Evolutionary conservation across 2,888 invertebrate genomes (phyloP).

Genomic region (Erebia aethiops): DNA sequence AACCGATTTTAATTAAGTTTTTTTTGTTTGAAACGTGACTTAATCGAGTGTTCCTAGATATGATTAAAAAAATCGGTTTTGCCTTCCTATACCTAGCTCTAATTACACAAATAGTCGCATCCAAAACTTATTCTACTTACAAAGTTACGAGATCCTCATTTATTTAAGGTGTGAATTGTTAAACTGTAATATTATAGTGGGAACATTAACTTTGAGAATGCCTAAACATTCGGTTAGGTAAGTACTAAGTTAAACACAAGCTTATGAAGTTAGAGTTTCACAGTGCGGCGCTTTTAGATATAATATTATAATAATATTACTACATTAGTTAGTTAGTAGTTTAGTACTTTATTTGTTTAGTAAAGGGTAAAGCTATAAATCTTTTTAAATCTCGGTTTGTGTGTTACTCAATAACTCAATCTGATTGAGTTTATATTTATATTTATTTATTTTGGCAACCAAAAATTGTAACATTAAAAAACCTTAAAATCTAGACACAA

Average conservation of each 20-base stretch:
- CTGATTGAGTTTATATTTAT: too few relatives aligned
- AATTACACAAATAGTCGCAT: too few relatives aligned
- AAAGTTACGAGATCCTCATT: background rate
- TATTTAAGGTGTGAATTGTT: conserved; percentile 9
- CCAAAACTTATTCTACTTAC: background rate
- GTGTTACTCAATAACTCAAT: too few relatives aligned
- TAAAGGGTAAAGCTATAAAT: background rate
- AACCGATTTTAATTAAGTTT: too few relatives aligned
- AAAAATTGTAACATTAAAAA: too few relatives aligned
- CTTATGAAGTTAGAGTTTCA: conserved; percentile 10
- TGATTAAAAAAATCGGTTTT: background rate
- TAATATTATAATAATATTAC: background rate
- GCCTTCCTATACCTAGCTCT: too few relatives aligned
- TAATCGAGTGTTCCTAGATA: background rate
- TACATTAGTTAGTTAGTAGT: too few relatives aligned
- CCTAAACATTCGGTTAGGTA: conserved; percentile 13
- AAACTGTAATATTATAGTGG: background rate
- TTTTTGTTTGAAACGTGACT: too few relatives aligned
- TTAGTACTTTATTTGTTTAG: too few relatives aligned
- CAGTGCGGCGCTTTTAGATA: background rate
- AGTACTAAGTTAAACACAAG: conserved; percentile 13
- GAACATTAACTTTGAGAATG: background rate
- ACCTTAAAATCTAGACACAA: too few relatives aligned
- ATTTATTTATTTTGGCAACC: too few relatives aligned
- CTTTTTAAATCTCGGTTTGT: too few relatives aligned